Base-by-base conservation (phyloP, 2,113 vertebrate genomes). In the Lampris megalopsis region DNA sequence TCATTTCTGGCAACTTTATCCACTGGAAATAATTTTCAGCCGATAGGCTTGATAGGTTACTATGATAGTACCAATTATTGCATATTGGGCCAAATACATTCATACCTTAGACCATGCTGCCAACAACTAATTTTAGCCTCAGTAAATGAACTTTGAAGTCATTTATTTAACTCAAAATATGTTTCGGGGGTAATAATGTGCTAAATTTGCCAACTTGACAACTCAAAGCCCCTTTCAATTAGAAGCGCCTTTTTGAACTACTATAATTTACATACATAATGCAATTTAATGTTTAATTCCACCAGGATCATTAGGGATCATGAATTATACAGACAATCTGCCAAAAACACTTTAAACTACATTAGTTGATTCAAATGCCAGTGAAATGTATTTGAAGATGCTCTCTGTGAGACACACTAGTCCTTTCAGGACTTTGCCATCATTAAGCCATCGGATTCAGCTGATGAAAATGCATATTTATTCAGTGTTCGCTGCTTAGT, bases 271-370 rank as follows among this genome's bases (percentile, higher is more conserved):
- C 71, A 85, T 89, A 75, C 80, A 81, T 82, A 76, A 82, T 77
- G 74, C 64, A 68, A 81, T 56, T 81, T 77, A 85, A 85, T 87
- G 75, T 87, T 80, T 85, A 80, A 89, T 83, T 89, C 85, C 71
- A 37, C 67, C 9, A 81, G 75, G 83, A 79, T 85, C 82, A 87
- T 89, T 89, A 82, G 84, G 83, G 41, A 67, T 74, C 40, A 79
- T 89, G 80, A 79, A 87, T 87, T 80, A 89, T 89, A 87, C 78
- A 89, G 71, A 47, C 50, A 79, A 76, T 83, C 85, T 66, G 85
- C 69, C 77, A 76, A 73, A 79, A 81, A 77, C 83, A 83, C 64
- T 80, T 78, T 82, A 63, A 85, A 81, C 83, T 40, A 68, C 80
- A 71, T 82, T 85, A 83, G 85, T 88, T 88, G 82, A 85, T 88